phyloP scores from a whole-genome alignment of 2,113 vertebrate species.

The Dipodomys spectabilis region DNA sequence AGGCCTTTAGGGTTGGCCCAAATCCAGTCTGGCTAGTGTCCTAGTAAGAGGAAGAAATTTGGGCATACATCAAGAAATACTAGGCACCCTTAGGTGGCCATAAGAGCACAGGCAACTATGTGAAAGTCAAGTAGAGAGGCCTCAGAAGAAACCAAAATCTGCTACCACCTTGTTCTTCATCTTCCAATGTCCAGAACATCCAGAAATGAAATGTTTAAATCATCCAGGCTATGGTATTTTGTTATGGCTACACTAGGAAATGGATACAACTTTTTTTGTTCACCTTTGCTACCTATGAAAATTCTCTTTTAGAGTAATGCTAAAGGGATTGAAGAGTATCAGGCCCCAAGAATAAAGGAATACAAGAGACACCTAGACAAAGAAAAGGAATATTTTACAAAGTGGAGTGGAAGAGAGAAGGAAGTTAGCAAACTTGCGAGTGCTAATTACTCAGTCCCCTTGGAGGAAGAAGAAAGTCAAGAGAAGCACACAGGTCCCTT shows the following conservation, averaged over 20 bases:
- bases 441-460: background rate
- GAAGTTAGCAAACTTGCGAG: background rate
- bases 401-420: background rate
- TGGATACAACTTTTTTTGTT: background rate
- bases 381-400: background rate
- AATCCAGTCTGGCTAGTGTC: background rate
- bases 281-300: background rate
- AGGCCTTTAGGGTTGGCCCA: background rate
- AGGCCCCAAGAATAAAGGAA: background rate
- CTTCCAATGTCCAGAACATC: background rate
- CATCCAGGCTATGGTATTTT: background rate
- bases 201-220: conserved; percentile 26
- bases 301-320: background rate
- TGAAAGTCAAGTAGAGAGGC: background rate
- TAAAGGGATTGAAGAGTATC: background rate
- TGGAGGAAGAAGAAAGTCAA: background rate
- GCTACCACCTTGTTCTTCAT: background rate
- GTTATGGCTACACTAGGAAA: background rate
- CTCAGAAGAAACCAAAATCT: background rate
- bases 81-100: background rate
- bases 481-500: background rate
- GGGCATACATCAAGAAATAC: background rate
- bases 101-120: background rate
- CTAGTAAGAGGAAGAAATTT: background rate
- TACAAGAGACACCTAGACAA: background rate